These are phyloP conservation scores for Drosophila neotestacea DNA, from an alignment of 2,888 invertebrate species.

Conservation along the genomic window DNA sequence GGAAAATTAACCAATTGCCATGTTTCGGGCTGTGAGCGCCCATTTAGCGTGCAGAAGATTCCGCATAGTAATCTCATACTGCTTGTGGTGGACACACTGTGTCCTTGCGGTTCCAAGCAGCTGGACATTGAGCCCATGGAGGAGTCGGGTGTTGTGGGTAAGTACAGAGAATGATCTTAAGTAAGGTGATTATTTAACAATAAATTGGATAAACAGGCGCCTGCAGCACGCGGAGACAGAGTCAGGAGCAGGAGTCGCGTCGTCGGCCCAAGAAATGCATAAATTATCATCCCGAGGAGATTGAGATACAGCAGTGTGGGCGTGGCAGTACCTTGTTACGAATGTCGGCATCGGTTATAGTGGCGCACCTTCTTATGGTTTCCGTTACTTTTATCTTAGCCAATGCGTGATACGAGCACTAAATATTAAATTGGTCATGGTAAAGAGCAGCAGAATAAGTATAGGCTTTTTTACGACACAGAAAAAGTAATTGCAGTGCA, in stretches of 20 bases:
- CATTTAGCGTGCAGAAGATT: slow-evolving; percentile 96
- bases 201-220: slow-evolving; percentile 77
- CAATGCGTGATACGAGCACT: slow-evolving; percentile 84
- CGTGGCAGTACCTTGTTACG: slow-evolving; percentile 80
- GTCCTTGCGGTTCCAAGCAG: slow-evolving; percentile 95
- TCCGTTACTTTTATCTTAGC: slow-evolving; percentile 79
- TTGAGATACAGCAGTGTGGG: slow-evolving; percentile 85
- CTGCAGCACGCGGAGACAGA: slow-evolving; percentile 87
- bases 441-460: slow-evolving; percentile 19
- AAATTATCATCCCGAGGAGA: slow-evolving; percentile 94
- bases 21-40: slow-evolving; percentile 94
- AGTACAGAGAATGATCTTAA: slow-evolving; percentile 26
- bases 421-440: slow-evolving; percentile 41
- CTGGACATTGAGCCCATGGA: slow-evolving; percentile 92
- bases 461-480: not conserved
- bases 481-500: not conserved
- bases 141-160: slow-evolving; percentile 87
- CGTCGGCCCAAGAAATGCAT: slow-evolving; percentile 92
- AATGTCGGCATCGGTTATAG: slow-evolving; percentile 76
- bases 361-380: slow-evolving; percentile 83
- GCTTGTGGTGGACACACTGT: slow-evolving; percentile 94
- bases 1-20: slow-evolving; percentile 96
- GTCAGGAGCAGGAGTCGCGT: slow-evolving; percentile 89
- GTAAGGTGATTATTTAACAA: not conserved
- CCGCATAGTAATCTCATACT: slow-evolving; percentile 95